Evolutionary conservation across 2,113 vertebrate species (phyloP).

Genomic region (Camarhynchus parvulus): DNA sequence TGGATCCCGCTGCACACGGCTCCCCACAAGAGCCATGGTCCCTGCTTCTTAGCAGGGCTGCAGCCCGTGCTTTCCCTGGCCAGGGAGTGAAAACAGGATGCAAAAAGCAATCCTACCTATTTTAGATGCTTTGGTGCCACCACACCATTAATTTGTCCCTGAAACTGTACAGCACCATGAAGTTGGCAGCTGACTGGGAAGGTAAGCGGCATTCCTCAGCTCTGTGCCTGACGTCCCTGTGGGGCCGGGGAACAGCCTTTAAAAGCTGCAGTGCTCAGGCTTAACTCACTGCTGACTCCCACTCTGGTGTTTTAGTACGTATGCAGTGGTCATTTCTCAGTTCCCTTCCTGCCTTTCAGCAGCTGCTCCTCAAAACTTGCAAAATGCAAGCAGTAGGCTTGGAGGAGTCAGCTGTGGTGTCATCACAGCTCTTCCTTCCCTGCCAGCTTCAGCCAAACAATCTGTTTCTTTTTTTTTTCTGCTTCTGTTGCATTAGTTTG

Average conservation of each 20-base stretch:
- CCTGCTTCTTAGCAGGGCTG: background rate
- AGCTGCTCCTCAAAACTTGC: background rate
- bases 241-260: background rate
- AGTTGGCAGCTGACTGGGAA: background rate
- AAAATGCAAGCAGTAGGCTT: background rate
- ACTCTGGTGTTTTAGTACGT: accelerated
- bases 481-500: background rate
- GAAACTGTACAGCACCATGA: background rate
- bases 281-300: background rate
- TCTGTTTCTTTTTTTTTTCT: background rate
- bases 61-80: background rate
- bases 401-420: background rate
- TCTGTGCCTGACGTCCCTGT: background rate
- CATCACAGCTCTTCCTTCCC: background rate
- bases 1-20: background rate
- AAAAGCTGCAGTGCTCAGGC: background rate
- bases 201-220: background rate
- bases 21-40: background rate
- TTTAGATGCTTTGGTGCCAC: background rate
- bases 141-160: background rate
- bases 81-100: background rate
- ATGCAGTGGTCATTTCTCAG: background rate
- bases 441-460: background rate
- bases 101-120: background rate
- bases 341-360: background rate